Evolutionary conservation across 2,888 invertebrate species (phyloP).

Genomic region (Dryadula phaetusa): DNA sequence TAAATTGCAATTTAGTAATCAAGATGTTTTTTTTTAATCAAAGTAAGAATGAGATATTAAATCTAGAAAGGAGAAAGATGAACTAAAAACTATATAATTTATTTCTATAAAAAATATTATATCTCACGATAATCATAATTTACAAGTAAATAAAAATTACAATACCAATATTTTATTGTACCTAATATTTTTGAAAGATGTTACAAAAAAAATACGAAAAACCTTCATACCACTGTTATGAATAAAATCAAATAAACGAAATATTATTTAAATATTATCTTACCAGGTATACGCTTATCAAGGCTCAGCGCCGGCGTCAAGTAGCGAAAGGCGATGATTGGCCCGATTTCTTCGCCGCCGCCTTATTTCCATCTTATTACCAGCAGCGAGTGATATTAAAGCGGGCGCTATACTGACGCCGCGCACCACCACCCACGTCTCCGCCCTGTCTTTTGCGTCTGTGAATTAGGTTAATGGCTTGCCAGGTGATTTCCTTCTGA

Average conservation of each 20-base stretch:
- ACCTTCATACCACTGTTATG: neutral
- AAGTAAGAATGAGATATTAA: no score
- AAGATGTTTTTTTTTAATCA: no score
- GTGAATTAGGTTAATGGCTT: constrained; percentile 84
- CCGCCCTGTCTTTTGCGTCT: constrained; percentile 81
- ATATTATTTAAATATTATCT: constrained; percentile 46
- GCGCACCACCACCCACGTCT: constrained; percentile 67
- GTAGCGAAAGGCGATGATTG: constrained; percentile 77
- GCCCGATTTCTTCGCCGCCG: constrained; percentile 75
- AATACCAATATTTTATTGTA: neutral
- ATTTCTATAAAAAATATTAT: no score
- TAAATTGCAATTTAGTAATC: no score
- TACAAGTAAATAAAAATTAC: neutral
- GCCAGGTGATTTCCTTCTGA: constrained; percentile 83
- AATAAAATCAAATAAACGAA: constrained; percentile 34
- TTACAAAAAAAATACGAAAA: neutral
- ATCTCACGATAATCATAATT: no score
- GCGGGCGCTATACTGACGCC: constrained; percentile 61
- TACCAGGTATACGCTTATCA: constrained; percentile 45
- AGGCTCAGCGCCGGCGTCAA: constrained; percentile 57
- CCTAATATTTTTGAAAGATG: neutral
- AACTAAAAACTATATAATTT: no score
- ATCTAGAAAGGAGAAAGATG: no score
- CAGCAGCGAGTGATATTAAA: constrained; percentile 81
- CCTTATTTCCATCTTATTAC: constrained; percentile 84